Evolutionary conservation across 2,797 vertebrate species (phyloP).

Genomic region (Intellagama lesueurii): DNA sequence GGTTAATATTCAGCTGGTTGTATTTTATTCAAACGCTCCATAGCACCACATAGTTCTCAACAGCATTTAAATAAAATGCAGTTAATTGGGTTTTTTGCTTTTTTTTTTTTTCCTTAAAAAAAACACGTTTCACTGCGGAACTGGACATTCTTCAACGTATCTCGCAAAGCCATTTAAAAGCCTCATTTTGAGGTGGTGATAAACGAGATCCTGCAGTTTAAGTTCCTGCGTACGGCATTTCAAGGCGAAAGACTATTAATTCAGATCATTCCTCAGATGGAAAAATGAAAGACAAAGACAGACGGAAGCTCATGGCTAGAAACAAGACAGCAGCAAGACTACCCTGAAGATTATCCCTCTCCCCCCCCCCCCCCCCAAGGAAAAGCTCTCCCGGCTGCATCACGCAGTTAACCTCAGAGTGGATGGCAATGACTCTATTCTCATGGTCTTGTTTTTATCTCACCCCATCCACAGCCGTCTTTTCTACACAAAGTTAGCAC

Average conservation of each 20-base stretch:
- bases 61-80: slow-evolving; percentile 79
- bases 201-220: slow-evolving; percentile 51
- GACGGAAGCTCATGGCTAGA: neutral
- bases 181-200: slow-evolving; percentile 44
- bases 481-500: neutral
- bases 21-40: slow-evolving; percentile 85
- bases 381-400: too few species aligned
- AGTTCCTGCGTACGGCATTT: slow-evolving; percentile 6
- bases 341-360: neutral
- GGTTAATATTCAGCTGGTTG: slow-evolving; percentile 71
- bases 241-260: slow-evolving; percentile 28
- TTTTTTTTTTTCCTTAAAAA: slow-evolving; percentile 32
- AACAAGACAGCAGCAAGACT: neutral
- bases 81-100: slow-evolving; percentile 44
- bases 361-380: neutral
- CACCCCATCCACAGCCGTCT: neutral
- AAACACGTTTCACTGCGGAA: slow-evolving; percentile 40
- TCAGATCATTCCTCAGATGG: neutral
- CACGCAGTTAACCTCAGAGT: too few species aligned
- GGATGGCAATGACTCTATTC: neutral
- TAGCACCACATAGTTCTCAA: slow-evolving; percentile 83
- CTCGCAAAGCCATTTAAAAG: slow-evolving; percentile 14
- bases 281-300: neutral
- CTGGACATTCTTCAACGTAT: slow-evolving; percentile 65
- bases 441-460: neutral